Evolutionary conservation across 2,797 vertebrate species (phyloP).

Genomic region (Prionace glauca): DNA sequence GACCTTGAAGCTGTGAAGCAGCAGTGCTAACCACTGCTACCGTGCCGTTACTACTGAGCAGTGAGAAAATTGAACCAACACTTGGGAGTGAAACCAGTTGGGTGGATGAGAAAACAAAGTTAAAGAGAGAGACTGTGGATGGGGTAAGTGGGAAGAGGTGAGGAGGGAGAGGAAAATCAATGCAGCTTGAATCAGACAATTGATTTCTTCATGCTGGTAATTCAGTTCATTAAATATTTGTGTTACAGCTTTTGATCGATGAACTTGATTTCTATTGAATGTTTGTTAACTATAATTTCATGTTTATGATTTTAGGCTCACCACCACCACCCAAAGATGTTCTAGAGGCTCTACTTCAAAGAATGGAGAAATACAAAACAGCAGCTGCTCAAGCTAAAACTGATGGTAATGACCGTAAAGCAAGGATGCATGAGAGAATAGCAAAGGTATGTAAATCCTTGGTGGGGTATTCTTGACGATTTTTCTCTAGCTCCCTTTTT

Average conservation of each 20-base stretch:
- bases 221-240: not conserved
- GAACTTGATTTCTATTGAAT: not conserved
- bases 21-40: no score
- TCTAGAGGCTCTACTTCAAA: constrained; percentile 81
- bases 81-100: not conserved
- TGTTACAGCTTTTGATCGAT: not conserved
- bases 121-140: not conserved
- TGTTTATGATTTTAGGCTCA: constrained; percentile 42
- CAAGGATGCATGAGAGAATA: constrained; percentile 90
- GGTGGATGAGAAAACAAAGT: no score
- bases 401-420: constrained; percentile 79
- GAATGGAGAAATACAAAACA: constrained; percentile 75
- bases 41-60: not conserved
- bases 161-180: not conserved
- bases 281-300: not conserved
- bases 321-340: constrained; percentile 62
- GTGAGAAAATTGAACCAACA: not conserved
- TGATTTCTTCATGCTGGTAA: not conserved
- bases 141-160: not conserved
- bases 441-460: constrained; percentile 67
- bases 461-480: not conserved
- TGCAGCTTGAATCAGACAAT: not conserved
- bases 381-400: constrained; percentile 78
- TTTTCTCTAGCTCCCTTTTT: not conserved
- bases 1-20: no score